Conservation (phyloP, 2,888 invertebrate genomes). For the Sericinus montela region DNA sequence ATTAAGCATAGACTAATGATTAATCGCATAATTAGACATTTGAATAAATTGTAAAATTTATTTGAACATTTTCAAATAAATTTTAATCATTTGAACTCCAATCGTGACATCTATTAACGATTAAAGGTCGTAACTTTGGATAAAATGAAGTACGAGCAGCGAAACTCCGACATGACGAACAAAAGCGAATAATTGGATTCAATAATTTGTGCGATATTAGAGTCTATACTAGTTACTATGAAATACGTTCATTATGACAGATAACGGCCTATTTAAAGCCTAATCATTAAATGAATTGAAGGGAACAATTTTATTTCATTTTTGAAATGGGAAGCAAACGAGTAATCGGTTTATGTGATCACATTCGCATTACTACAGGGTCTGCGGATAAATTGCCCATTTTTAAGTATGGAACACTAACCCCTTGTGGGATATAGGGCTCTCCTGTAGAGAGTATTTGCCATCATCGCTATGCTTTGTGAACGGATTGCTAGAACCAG, state of each 20-base stretch:
- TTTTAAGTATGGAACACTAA: too few relatives aligned
- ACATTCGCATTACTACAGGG: too few relatives aligned
- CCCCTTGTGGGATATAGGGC: too few relatives aligned
- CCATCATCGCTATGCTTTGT: too few relatives aligned
- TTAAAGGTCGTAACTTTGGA: conserved; percentile 28
- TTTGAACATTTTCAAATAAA: too few relatives aligned
- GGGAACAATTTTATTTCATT: too few relatives aligned
- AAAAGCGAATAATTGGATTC: conserved; percentile 42
- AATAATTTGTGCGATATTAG: conserved; percentile 37
- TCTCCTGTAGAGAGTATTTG: too few relatives aligned
- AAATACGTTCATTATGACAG: conserved; percentile 14
- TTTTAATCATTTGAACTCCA: conserved; percentile 21
- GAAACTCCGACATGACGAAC: conserved; percentile 34
- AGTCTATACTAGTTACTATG: conserved; percentile 24
- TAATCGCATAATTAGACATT: conserved; percentile 11
- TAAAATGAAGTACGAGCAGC: conserved; percentile 37
- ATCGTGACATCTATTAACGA: conserved; percentile 23
- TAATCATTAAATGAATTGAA: conserved; percentile 2
- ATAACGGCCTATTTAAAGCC: conserved; percentile 8
- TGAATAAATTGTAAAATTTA: conserved; percentile 17
- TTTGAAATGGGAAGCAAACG: too few relatives aligned
- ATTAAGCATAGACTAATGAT: conserved; percentile 7
- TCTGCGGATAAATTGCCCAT: too few relatives aligned
- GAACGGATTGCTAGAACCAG: too few relatives aligned
- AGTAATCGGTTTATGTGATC: too few relatives aligned